Evolutionary conservation across 2,888 invertebrate species (phyloP), one percentile per base, ranked within the genome.

Genomic region (Hololepta plana): DNA sequence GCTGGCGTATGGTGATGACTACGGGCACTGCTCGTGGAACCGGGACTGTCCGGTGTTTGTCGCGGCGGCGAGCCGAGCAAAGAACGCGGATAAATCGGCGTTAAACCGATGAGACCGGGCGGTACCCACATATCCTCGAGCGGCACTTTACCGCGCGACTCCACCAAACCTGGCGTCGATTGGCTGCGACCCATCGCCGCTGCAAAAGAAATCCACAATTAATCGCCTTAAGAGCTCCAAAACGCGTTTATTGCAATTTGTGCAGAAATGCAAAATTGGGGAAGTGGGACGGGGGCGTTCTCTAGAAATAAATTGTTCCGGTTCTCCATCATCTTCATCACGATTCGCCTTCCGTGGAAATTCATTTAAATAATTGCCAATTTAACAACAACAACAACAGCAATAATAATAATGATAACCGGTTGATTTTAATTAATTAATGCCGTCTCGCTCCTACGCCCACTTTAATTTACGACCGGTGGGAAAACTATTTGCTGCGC

Each of bases 141-240:
- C 31, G 91, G 77, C 39, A 87, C 68, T 46, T 84, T 79, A 32
- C 91, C 91, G 41, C 74, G 69, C 31, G 90, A 87, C 59, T 95
- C 93, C 42, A 95, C 80, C 43, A 93, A 65, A 23, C 91, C 93
- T 8, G 95, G 93, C 32, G 95, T 91, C 43, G 93, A 93, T 51
- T 85, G 85, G 55, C 91, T 88, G 47, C 93, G 72, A 44, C 90
- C 85, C 77, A 91, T 79, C 43, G 88, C 85, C 60, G 84, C 88
- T 87, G 62, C n/a, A n/a, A n/a, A n/a, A n/a, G n/a, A n/a, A n/a
- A n/a, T n/a, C n/a, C n/a, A n/a, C n/a, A n/a, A n/a, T n/a, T n/a
- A n/a, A n/a, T n/a, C n/a, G n/a, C n/a, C n/a, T n/a, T n/a, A n/a
- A n/a, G n/a, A n/a, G n/a, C n/a, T n/a, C n/a, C n/a, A n/a, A n/a